These are phyloP conservation scores for Leptonema lineaticorne DNA, from an alignment of 1,140 invertebrate genomes.

Conservation along the genomic window DNA sequence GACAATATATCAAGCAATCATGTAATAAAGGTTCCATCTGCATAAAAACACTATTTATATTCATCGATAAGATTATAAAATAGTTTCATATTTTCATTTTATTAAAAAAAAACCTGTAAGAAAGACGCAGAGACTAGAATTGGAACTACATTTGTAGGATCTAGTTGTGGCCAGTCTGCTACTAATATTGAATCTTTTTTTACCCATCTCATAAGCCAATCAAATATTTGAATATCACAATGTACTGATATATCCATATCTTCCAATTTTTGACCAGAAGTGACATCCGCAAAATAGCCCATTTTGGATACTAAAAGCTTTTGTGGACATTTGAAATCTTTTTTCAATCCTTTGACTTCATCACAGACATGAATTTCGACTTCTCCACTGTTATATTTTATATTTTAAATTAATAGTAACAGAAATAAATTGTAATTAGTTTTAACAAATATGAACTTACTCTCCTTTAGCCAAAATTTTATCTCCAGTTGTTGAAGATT, in stretches of 20 bases:
- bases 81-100: neutral
- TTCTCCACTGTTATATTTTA: slow-evolving; percentile 62
- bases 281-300: slow-evolving; percentile 92
- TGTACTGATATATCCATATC: slow-evolving; percentile 96
- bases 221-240: slow-evolving; percentile 90
- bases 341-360: slow-evolving; percentile 81
- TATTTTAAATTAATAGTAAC: slow-evolving; percentile 24
- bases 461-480: slow-evolving; percentile 50
- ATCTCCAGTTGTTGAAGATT: slow-evolving; percentile 53
- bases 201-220: slow-evolving; percentile 96
- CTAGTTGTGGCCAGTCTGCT: slow-evolving; percentile 71
- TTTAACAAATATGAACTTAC: slow-evolving; percentile 44
- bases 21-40: slow-evolving; percentile 86
- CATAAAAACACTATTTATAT: slow-evolving; percentile 23
- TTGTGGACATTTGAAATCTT: slow-evolving; percentile 86
- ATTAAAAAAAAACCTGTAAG: slow-evolving; percentile 58
- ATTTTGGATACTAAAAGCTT: slow-evolving; percentile 84
- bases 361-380: slow-evolving; percentile 87
- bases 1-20: slow-evolving; percentile 78
- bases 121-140: slow-evolving; percentile 93
- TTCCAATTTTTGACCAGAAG: slow-evolving; percentile 80
- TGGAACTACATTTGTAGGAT: slow-evolving; percentile 83
- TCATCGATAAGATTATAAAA: neutral
- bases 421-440: slow-evolving; percentile 3
- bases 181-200: slow-evolving; percentile 69